These are phyloP conservation scores for Eupeodes latifasciatus DNA, from an alignment of 2,888 invertebrate species.

Conservation along the genomic window DNA sequence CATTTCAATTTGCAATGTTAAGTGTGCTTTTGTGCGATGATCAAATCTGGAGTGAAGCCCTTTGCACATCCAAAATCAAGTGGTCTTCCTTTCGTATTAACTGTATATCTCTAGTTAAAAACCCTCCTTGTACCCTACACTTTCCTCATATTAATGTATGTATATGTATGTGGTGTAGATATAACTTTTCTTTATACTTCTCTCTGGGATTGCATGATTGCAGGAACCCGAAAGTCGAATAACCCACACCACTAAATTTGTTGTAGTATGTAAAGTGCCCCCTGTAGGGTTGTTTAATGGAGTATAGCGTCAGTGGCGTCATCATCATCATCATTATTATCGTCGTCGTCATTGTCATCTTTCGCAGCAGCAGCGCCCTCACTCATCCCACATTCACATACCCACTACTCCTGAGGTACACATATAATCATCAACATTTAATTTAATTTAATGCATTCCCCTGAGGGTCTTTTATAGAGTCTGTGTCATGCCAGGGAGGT, in stretches of 20 bases:
- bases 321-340: constrained; percentile 49
- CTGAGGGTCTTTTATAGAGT: constrained; percentile 59
- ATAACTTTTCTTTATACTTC: constrained; percentile 41
- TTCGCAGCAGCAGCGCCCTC: constrained; percentile 31
- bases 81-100: constrained; percentile 4
- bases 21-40: constrained; percentile 71
- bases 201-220: constrained; percentile 35
- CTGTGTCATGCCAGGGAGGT: constrained; percentile 3
- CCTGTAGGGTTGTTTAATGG: constrained; percentile 71
- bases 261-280: constrained; percentile 44
- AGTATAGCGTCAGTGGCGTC: constrained; percentile 75
- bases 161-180: not conserved
- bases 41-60: constrained; percentile 60
- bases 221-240: constrained; percentile 46
- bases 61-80: constrained; percentile 54
- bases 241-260: constrained; percentile 29
- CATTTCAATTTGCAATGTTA: constrained; percentile 76
- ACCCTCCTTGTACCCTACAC: no score
- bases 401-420: constrained; percentile 36
- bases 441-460: constrained; percentile 76
- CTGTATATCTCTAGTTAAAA: not conserved
- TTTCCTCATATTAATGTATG: not conserved
- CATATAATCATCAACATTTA: constrained; percentile 75
- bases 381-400: constrained; percentile 24
- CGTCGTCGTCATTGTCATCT: constrained; percentile 46